Percentiles rank a stretch among this genome's conserved stretches.
These are phyloP conservation scores for Myiothlypis coronata DNA, from an alignment of 2,797 vertebrate species.

Conservation along the genomic window DNA sequence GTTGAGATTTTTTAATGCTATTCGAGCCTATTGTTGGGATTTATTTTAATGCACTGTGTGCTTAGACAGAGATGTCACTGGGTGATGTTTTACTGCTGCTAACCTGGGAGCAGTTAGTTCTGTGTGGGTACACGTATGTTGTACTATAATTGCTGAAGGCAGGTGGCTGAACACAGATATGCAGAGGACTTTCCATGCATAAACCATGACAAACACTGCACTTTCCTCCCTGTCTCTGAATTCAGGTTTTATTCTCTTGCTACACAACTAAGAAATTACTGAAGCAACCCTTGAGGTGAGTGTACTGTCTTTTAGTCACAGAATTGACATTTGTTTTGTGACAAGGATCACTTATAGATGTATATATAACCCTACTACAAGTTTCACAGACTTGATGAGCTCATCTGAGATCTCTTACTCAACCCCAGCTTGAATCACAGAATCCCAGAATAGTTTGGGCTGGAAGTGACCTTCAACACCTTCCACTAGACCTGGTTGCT, in stretches of 20 bases:
- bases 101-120: background rate
- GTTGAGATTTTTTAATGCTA: background rate
- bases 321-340: background rate
- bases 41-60: background rate
- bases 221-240: background rate
- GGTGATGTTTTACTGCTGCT: background rate
- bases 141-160: background rate
- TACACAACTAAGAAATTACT: accelerated
- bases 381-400: background rate
- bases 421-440: background rate
- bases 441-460: background rate
- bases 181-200: background rate
- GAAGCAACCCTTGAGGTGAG: background rate
- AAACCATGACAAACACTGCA: background rate
- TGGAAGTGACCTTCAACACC: background rate
- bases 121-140: background rate
- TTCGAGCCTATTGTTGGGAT: background rate
- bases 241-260: background rate
- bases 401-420: accelerated
- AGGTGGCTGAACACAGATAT: background rate
- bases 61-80: background rate
- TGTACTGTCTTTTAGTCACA: background rate
- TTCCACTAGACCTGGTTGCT: background rate
- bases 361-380: background rate
- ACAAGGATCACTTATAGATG: background rate